These are phyloP conservation scores for Neocrepidodera transversa DNA, from an alignment of 2,888 invertebrate species.

Conservation along the genomic window DNA sequence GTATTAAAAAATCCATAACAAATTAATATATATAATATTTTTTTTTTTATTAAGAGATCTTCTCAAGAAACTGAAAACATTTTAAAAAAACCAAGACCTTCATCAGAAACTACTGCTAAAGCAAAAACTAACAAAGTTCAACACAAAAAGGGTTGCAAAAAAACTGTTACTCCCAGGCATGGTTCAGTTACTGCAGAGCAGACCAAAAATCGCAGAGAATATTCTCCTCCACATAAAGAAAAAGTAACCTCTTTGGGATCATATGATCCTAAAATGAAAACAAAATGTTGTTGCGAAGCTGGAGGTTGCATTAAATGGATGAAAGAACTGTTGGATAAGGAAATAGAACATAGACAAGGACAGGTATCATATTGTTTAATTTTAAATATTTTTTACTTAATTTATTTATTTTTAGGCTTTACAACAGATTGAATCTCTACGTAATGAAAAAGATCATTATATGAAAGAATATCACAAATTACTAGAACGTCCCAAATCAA, in stretches of 20 bases:
- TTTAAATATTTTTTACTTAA: background rate
- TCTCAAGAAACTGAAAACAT: background rate
- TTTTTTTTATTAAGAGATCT: background rate
- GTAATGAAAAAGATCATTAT: constrained; percentile 62
- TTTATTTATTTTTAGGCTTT: constrained; percentile 40
- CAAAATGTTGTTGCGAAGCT: constrained; percentile 47
- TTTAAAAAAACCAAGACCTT: constrained; percentile 12
- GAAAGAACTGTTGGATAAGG: constrained; percentile 49
- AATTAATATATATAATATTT: too few relatives aligned
- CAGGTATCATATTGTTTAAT: constrained; percentile 34
- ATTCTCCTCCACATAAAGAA: background rate
- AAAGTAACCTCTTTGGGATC: background rate
- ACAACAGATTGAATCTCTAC: constrained; percentile 46
- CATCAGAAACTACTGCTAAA: constrained; percentile 3
- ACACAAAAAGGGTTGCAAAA: constrained; percentile 32
- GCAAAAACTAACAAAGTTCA: constrained; percentile 30
- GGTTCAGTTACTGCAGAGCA: background rate
- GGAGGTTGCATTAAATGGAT: constrained; percentile 48
- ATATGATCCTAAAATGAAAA: constrained; percentile 20
- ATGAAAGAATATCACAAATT: constrained; percentile 61
- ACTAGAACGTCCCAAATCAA: constrained; percentile 56
- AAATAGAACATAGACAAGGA: constrained; percentile 47
- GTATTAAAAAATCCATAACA: too few relatives aligned
- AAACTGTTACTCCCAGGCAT: constrained; percentile 8
- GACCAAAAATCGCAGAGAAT: background rate